phyloP scores from a whole-genome alignment of 2,888 invertebrate species.

The Apamea sordens region DNA sequence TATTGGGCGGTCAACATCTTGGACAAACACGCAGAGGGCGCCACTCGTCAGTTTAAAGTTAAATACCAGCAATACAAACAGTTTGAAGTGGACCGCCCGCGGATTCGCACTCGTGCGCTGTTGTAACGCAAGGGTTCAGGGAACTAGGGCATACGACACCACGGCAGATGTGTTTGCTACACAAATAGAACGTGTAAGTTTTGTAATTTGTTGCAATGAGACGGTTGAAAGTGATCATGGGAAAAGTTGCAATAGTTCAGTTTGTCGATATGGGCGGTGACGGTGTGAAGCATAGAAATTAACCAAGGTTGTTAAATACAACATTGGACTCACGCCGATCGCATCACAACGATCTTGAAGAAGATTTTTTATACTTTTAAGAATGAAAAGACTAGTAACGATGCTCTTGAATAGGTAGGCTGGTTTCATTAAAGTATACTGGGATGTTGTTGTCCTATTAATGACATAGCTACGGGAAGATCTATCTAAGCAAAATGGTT shows the following conservation, averaged over 20 bases:
- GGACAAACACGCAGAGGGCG: slow-evolving; percentile 65
- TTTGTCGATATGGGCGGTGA: not conserved
- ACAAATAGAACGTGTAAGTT: slow-evolving; percentile 69
- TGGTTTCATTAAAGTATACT: not conserved
- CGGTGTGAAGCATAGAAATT: not conserved
- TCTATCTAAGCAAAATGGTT: not conserved
- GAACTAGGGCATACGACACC: slow-evolving; percentile 73
- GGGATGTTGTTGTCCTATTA: not conserved
- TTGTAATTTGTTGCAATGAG: slow-evolving; percentile 43
- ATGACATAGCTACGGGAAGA: not conserved
- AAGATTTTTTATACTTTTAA: not conserved
- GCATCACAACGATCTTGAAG: not conserved
- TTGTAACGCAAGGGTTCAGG: slow-evolving; percentile 68
- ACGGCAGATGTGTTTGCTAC: slow-evolving; percentile 48
- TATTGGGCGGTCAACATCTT: slow-evolving; percentile 64
- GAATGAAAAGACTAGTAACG: not conserved
- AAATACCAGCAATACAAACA: slow-evolving; percentile 85
- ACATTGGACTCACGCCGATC: not conserved
- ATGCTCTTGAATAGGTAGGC: not conserved
- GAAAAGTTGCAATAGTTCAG: not conserved
- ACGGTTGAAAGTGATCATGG: slow-evolving; percentile 9
- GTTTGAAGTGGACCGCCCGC: slow-evolving; percentile 80
- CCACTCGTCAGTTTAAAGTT: slow-evolving; percentile 74
- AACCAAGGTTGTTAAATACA: not conserved
- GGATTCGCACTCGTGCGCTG: slow-evolving; percentile 79